Base-by-base conservation (phyloP, 2,888 invertebrate species). In the Leucozona laternaria region DNA sequence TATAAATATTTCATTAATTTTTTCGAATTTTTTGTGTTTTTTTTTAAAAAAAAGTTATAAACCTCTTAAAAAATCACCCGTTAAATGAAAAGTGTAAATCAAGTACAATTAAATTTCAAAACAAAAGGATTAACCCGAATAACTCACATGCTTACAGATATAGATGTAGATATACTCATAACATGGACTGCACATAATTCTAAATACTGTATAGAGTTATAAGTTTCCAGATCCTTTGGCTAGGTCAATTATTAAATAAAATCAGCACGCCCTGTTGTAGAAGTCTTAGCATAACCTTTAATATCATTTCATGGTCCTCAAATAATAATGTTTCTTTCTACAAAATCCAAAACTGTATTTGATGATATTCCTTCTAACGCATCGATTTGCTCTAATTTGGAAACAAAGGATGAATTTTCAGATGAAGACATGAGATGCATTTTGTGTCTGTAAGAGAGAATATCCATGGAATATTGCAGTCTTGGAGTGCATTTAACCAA, bases 401-500 rank as follows among this genome's bases (percentile, higher is more conserved):
- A 55, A 40, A 70, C 53, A 55, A 70, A 70, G 70, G 53, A 70
- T 55, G 25, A 5, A 62, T 62, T 62, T 62, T 28, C 5, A 62
- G 37, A 66, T 45, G 43, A 53, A 60, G 37, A 76, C 50, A 22
- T 57, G 53, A 57, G 50, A 50, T 58, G 22, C 11, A 50, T 22
- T 37, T 37, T 34, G 37, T 37, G n/a, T 37, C 15, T 8, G 25
- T 11, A 37, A 34, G 2, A 34, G 2, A 48, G 13, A 17, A 48
- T 55, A 34, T 22, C 7, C 37, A n/a, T 22, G 28, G 50, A 71
- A 68, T 68, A 50, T 37, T 64, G n/a, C 11, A 34, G 22, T 68
- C 68, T 68, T 17, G 3, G 2, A 43, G 43, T 72, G 68, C 72
- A 79, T 79, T 75, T 55, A 75, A 53, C 60, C 48, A 48, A 50